Base-by-base conservation (phyloP, 2,113 vertebrate genomes). In the Tichodroma muraria region DNA sequence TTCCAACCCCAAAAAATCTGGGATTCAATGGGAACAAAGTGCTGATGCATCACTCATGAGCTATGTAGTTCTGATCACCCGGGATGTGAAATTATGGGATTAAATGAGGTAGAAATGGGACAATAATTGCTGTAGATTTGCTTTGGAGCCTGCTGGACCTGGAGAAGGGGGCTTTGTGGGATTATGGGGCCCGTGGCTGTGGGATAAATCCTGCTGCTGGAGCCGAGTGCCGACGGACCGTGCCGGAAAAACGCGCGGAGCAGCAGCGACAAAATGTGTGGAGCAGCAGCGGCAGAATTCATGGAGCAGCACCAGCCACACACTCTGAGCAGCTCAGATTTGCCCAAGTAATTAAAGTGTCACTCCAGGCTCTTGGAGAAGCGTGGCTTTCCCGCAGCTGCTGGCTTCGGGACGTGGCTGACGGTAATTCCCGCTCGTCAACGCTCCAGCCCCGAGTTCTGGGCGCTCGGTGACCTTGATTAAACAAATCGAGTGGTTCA, bases 401-500 rank as follows among this genome's bases (percentile, higher is more conserved):
- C 24, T 5, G 59, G n/a, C 66, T 6, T 18, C 4, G 87, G 78
- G 89, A 50, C 12, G 25, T 38, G 2, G 5, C 56, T 57, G 47
- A 21, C 50, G 38, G 40, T 33, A 57, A 86, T 93, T 93, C 80
- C 6, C 73, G 33, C 71, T 40, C 8, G 2, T 84, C 80, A 64
- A 24, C 31, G 16, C 90, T 45, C 35, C 59, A 5, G 80, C 53
- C 40, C 31, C 6, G 18, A 1, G 2, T 63, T 53, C 82, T 66
- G 2, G 1, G 45, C 16, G 45, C 79, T 10, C 30, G 28, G 44
- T 15, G 35, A 92, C 94, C 92, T 94, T 86, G 88, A 73, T 85
- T 89, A 94, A 96, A 87, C 92, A 96, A 96, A 95, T 84, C 12
- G 15, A 79, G 63, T n/a, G 13, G 88, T 71, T 94, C 84, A 53